Percentiles rank a stretch among this genome's conserved stretches.
These are phyloP conservation scores for Tinamus major DNA, from an alignment of 2,797 vertebrate species.

Conservation along the genomic window DNA sequence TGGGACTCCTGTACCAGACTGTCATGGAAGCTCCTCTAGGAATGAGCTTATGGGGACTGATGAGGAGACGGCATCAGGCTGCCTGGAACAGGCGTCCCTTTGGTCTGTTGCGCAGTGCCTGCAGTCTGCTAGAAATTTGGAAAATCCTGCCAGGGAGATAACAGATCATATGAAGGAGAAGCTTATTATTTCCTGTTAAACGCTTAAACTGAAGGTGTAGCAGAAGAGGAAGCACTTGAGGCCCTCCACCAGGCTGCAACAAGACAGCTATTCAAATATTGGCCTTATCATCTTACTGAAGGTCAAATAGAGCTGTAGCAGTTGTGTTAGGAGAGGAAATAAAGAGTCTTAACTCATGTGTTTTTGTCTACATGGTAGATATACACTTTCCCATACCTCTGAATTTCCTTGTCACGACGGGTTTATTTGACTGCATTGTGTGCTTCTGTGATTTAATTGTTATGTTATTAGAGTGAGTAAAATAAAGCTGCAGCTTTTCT, in stretches of 20 bases:
- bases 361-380: neutral
- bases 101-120: neutral
- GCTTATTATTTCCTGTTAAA: neutral
- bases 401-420: constrained; percentile 41
- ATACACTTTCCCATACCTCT: constrained; percentile 17
- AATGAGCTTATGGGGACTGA: neutral
- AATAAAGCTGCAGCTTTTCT: constrained; percentile 75
- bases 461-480: constrained; percentile 67
- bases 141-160: neutral
- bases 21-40: neutral
- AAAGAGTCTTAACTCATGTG: neutral
- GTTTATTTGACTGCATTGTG: constrained; percentile 55
- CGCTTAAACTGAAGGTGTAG: neutral
- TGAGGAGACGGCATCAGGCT: neutral
- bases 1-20: neutral
- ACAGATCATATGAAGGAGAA: neutral
- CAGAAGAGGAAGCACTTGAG: neutral
- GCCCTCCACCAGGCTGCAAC: neutral
- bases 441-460: constrained; percentile 66
- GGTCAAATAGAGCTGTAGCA: neutral
- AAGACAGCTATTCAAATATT: neutral
- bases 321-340: neutral
- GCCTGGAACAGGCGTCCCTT: neutral
- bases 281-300: neutral
- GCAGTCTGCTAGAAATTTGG: neutral